Base-by-base conservation (phyloP, 2,113 vertebrate genomes). In the Helogale parvula region DNA sequence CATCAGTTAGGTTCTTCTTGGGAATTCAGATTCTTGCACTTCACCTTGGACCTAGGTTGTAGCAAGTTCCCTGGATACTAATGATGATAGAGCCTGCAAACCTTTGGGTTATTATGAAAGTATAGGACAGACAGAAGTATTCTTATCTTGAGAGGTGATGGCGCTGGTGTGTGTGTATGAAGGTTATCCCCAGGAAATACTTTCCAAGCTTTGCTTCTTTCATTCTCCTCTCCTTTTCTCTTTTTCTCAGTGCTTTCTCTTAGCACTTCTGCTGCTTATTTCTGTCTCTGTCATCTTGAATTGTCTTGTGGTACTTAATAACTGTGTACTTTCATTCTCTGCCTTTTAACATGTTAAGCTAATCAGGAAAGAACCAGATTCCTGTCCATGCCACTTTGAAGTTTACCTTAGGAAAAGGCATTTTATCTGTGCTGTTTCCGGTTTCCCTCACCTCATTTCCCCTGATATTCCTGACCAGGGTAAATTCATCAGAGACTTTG, bases 361-460 rank as follows among this genome's bases (percentile, higher is more conserved):
- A 31, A 88, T 86, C 5, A 68, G 88, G 79, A 63, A 95, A 94
- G 52, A n/a, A 72, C n/a, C 45, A 84, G 52, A 85, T 93, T 65
- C 33, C 66, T 71, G 13, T 90, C 27, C 35, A 2, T 80, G 50
- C 23, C 29, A 63, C 88, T 27, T 13, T 88, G 14, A 96, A 71
- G 41, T 71, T 82, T 87, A 66, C 35, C 29, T 10, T 35, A 57
- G 86, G 60, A 71, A 65, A 76, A 93, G 76, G 1, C 19, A 80
- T 80, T 94, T 72, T 79, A 87, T 87, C 31, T 31, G 16, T 94
- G 79, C 33, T 88, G 21, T 94, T 91, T 82, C 33, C 88, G 86
- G 27, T 86, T 96, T 88, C 31, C 25, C 23, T 97, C 17, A 31
- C 91, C 94, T 96, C 17, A 41, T 95, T 96, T 96, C 25, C 31